Conservation (phyloP, 37 sponge, comb jelly and placozoan genomes). For the Theonella swinhoei region DNA sequence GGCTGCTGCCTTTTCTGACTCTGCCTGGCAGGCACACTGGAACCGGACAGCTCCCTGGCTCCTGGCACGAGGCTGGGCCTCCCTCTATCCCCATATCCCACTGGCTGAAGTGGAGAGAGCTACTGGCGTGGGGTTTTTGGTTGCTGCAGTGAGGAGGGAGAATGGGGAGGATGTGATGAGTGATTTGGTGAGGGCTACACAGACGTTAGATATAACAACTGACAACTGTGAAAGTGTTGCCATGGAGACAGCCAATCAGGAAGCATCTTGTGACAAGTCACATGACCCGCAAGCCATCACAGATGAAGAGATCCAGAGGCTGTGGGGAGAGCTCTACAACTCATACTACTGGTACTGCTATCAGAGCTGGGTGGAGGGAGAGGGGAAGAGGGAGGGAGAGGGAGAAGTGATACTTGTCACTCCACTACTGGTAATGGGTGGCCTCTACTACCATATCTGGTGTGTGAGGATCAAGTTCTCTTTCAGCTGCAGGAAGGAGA, state of each 20-base stretch:
- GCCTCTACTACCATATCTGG: no score
- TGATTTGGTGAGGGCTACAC: not conserved
- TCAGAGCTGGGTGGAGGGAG: not conserved
- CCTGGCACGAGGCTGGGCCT: conserved; percentile 51
- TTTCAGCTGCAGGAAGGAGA: not conserved
- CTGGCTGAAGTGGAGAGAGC: conserved; percentile 28
- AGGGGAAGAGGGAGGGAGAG: not conserved
- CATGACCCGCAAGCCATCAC: no score
- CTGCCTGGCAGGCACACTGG: conserved; percentile 64
- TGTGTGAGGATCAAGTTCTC: not conserved
- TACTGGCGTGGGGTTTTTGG: conserved; percentile 44
- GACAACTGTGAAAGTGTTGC: no score
- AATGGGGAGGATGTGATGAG: not conserved
- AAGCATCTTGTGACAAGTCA: no score
- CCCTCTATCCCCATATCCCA: conserved; percentile 52
- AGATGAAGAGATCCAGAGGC: conserved; percentile 49
- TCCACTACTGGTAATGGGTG: no score
- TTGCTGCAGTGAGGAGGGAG: not conserved
- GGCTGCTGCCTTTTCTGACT: conserved; percentile 62
- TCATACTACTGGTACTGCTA: conserved; percentile 69
- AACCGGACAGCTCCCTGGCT: conserved; percentile 44
- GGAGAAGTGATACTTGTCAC: not conserved
- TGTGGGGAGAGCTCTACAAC: conserved; percentile 71
- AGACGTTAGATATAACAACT: not conserved
- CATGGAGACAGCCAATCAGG: not conserved